phyloP scores from a whole-genome alignment of 2,113 vertebrate species.

The Heterochromis multidens region DNA sequence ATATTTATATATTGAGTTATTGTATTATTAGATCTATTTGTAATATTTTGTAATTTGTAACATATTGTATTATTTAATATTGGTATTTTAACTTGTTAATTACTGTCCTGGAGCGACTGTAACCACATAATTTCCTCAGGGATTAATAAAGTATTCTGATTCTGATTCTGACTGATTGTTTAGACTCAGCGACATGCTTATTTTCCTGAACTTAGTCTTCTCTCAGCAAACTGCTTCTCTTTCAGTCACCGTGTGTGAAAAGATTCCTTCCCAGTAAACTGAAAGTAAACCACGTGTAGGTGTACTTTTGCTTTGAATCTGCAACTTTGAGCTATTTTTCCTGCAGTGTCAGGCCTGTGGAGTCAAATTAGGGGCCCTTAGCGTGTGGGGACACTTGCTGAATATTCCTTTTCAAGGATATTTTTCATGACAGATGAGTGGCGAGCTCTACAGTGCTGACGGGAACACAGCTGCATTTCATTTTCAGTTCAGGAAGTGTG shows the following conservation, averaged over 20 bases:
- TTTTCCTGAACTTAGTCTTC: conserved; percentile 50
- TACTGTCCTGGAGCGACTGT: too few relatives aligned
- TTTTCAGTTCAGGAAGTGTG: conserved; percentile 63
- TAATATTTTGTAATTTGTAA: too few relatives aligned
- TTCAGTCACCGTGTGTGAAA: not conserved
- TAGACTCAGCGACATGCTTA: conserved; percentile 46
- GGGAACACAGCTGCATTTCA: conserved; percentile 71
- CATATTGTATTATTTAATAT: too few relatives aligned
- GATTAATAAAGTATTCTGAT: too few relatives aligned
- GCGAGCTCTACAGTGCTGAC: conserved; percentile 42
- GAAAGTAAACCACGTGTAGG: not conserved
- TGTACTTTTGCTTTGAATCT: not conserved
- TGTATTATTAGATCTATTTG: too few relatives aligned
- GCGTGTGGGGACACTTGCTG: conserved; percentile 12
- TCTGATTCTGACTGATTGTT: too few relatives aligned
- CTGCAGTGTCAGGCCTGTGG: not conserved
- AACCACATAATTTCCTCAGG: too few relatives aligned
- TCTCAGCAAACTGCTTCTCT: conserved; percentile 26
- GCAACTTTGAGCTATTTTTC: not conserved
- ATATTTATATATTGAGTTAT: too few relatives aligned
- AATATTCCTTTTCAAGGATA: conserved; percentile 37
- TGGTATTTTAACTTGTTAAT: too few relatives aligned
- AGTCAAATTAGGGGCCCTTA: not conserved
- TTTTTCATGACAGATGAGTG: conserved; percentile 57
- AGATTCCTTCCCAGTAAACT: not conserved